Conservation (phyloP, 2,888 invertebrate species). For the Atethmia centrago region DNA sequence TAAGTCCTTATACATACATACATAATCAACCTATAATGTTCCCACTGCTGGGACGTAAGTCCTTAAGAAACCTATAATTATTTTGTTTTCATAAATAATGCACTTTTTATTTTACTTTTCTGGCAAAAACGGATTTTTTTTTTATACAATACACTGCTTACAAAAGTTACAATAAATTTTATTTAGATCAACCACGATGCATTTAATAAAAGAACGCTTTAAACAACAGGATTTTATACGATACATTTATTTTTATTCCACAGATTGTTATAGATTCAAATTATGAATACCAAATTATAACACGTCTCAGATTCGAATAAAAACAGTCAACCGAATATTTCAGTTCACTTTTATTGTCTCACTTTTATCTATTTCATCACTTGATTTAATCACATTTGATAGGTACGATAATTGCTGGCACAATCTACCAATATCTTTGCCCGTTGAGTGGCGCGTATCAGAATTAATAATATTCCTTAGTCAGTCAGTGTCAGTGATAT, state of each 20-base stretch:
- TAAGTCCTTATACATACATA: too few species aligned
- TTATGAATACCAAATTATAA: background rate
- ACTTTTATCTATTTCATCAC: conserved; percentile 73
- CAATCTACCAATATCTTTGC: conserved; percentile 79
- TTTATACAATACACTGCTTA: too few species aligned
- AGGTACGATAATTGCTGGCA: conserved; percentile 76
- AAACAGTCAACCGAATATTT: conserved; percentile 48
- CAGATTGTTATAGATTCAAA: background rate
- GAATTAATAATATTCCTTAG: conserved; percentile 69
- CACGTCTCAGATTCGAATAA: conserved; percentile 8
- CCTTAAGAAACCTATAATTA: too few species aligned
- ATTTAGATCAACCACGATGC: background rate
- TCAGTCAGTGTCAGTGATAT: conserved; percentile 60
- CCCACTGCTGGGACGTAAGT: background rate
- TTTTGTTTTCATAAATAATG: background rate
- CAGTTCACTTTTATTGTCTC: too few species aligned
- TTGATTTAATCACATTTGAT: conserved; percentile 70
- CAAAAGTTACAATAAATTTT: too few species aligned
- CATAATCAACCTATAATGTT: too few species aligned
- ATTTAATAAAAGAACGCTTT: background rate
- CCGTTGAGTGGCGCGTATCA: conserved; percentile 82
- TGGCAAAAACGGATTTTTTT: background rate
- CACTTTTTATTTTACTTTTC: background rate
- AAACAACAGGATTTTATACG: background rate
- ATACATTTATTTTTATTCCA: background rate